Base-by-base conservation (phyloP, 2,113 vertebrate genomes). In the Stigmatopora nigra region DNA sequence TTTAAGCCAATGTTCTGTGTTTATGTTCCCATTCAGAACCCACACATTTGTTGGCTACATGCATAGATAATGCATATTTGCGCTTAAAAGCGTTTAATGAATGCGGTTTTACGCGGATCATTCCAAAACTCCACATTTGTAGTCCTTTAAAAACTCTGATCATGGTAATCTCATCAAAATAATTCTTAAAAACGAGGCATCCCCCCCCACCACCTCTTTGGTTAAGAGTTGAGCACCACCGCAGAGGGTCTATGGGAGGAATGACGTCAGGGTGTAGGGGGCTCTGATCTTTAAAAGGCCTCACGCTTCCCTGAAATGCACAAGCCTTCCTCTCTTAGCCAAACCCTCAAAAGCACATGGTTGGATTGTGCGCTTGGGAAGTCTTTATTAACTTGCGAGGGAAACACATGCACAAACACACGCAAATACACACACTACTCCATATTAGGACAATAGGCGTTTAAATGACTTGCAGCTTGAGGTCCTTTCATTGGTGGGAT, bases 371-470 rank as follows among this genome's bases (percentile, higher is more conserved):
- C 68, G 74, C 79, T 69, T 67, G 78, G 84, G 81, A 84, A 84
- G 72, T 73, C 77, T 84, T 82, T 68, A 81, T 82, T 78, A 82
- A 83, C 70, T 82, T 16, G 49, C 53, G 63, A 67, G 70, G 36
- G 53, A 68, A 67, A 69, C 44, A n/a, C 62, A 36, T 47, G 25
- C 61, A n/a, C 20, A n/a, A 58, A 70, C 64, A 64, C 68, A 64
- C 61, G 67, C 46, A 17, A 45, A 13, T n/a, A n/a, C 61, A 70
- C 64, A 65, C 68, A 63, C 61, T 57, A 15, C 72, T 86, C 83
- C 84, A 81, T 88, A 73, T 86, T 72, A 80, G 85, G 84, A 73
- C 82, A 85, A 71, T 71, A 63, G 51, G 17, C 77, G 70, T 81
- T 84, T 81, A 73, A 76, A 79, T 67, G 71, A 69, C 48, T 82